A percentile compares a stretch with the other conserved stretches of the same genome.
Evolutionary conservation across 2,113 vertebrate species (phyloP).

Genomic region (Gymnobelideus leadbeateri): DNA sequence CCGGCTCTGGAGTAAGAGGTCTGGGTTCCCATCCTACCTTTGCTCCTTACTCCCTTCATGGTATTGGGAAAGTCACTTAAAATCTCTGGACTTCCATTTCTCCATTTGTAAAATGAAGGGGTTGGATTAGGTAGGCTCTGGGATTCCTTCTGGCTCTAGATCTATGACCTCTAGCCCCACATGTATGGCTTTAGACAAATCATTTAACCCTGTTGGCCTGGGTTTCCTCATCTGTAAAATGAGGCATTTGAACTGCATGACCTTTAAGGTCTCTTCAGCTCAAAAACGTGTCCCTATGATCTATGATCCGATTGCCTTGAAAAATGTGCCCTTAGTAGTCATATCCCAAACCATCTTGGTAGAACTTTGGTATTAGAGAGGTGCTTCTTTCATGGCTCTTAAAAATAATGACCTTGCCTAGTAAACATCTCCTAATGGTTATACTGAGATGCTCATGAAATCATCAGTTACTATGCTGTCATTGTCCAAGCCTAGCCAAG

Average conservation of each 20-base stretch:
- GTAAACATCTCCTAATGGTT: constrained; percentile 26
- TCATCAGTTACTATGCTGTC: rapidly evolving
- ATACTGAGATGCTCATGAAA: background rate
- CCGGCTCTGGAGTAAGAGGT: background rate
- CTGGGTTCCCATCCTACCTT: background rate
- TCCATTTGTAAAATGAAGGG: background rate
- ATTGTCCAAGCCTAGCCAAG: background rate
- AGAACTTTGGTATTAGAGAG: background rate
- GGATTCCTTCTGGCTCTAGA: background rate
- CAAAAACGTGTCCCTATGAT: background rate
- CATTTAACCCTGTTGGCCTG: background rate
- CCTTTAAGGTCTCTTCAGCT: background rate
- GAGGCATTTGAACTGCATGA: background rate
- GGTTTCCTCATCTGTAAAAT: background rate
- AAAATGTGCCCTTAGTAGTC: background rate
- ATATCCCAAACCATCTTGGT: background rate
- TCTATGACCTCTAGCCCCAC: background rate
- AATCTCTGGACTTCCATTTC: background rate
- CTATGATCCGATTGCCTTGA: background rate
- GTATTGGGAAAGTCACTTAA: background rate
- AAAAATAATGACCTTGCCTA: background rate
- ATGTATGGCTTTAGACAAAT: background rate
- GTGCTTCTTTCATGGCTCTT: background rate
- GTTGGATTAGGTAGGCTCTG: background rate
- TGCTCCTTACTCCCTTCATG: background rate